A percentile compares a stretch with the other conserved stretches of the same genome.
Evolutionary conservation across 1,140 invertebrate genomes (phyloP).

Genomic region (Drepana arcuata): DNA sequence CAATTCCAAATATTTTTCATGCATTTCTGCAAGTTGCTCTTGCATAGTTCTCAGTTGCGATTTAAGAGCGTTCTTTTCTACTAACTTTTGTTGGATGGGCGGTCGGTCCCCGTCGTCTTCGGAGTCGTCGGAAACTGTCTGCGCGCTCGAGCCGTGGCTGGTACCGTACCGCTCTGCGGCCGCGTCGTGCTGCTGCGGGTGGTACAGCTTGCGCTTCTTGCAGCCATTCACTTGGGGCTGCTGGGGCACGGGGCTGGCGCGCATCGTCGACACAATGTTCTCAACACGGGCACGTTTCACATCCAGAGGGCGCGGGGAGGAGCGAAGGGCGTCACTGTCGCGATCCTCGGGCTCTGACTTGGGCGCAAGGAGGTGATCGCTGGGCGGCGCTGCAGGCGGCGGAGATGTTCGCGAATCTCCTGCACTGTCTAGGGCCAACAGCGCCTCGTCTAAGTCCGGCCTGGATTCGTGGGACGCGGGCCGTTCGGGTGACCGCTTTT

Average conservation of each 20-base stretch:
- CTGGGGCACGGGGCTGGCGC: conserved; percentile 84
- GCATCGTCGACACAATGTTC: conserved; percentile 94
- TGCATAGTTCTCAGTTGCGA: conserved; percentile 89
- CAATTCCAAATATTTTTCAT: conserved; percentile 90
- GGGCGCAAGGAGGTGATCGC: conserved; percentile 72
- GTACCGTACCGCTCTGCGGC: conserved; percentile 76
- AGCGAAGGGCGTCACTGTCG: conserved; percentile 73
- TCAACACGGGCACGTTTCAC: conserved; percentile 93
- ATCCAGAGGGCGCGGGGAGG: conserved; percentile 75
- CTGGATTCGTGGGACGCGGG: conserved; percentile 73
- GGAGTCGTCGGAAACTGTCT: conserved; percentile 77
- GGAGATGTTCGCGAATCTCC: conserved; percentile 80
- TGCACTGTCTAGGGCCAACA: conserved; percentile 75
- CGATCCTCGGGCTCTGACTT: conserved; percentile 78
- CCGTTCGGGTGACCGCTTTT: conserved; percentile 75
- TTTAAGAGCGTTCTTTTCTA: conserved; percentile 88
- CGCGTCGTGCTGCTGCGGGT: conserved; percentile 93
- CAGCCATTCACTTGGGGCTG: conserved; percentile 87
- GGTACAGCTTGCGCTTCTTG: conserved; percentile 97
- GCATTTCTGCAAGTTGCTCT: conserved; percentile 91
- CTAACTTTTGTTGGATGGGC: conserved; percentile 83
- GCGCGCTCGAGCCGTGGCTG: conserved; percentile 69
- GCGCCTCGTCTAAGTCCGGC: conserved; percentile 72
- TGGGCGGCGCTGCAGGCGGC: conserved; percentile 76
- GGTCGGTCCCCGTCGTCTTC: conserved; percentile 84